These are phyloP conservation scores for Oncorhynchus nerka DNA, from an alignment of 2,113 vertebrate genomes.

Conservation along the genomic window DNA sequence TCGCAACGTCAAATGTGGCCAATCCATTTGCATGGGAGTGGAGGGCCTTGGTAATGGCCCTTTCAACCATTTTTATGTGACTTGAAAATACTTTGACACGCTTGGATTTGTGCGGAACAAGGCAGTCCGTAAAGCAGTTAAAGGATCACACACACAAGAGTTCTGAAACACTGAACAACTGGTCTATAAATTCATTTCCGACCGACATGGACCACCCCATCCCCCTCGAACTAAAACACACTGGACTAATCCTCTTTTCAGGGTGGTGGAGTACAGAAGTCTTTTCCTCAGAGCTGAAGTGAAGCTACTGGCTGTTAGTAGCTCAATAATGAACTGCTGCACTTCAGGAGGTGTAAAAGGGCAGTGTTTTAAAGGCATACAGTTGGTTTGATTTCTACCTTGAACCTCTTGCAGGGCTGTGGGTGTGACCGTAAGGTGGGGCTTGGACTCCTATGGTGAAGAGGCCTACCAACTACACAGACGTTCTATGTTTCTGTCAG, in stretches of 20 bases:
- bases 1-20: not conserved
- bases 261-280: constrained; percentile 3
- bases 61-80: not conserved
- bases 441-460: too few relatives aligned
- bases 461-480: too few relatives aligned
- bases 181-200: not conserved
- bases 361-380: too few relatives aligned
- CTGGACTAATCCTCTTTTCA: constrained; percentile 36
- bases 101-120: not conserved
- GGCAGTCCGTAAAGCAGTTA: not conserved
- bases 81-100: not conserved
- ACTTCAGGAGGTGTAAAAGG: too few relatives aligned
- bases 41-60: not conserved
- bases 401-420: too few relatives aligned
- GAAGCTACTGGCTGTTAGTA: too few relatives aligned
- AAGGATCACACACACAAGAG: not conserved
- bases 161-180: constrained; percentile 9
- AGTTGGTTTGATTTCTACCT: too few relatives aligned
- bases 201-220: not conserved
- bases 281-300: not conserved
- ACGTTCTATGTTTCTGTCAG: too few relatives aligned
- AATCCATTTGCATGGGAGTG: not conserved
- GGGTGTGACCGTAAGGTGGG: too few relatives aligned
- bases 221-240: constrained; percentile 7
- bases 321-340: too few relatives aligned